A percentile compares a stretch with the other conserved stretches of the same genome.
Conservation (phyloP, 2,888 invertebrate species). For the Vesta saturnalis region DNA sequence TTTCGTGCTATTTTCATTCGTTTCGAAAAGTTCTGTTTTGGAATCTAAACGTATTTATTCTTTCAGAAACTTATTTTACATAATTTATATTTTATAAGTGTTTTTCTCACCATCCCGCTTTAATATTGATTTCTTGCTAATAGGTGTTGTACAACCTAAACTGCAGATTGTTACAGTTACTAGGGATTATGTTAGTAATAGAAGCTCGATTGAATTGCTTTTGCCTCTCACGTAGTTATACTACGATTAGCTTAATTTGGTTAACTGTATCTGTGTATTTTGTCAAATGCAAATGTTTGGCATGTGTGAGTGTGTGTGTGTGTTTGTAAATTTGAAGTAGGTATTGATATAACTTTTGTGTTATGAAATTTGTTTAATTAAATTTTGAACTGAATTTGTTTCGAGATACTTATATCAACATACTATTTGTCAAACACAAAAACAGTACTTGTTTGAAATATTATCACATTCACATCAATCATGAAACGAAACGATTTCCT, state of each 20-base stretch:
- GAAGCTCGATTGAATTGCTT: conserved; percentile 18
- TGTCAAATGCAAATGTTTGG: too few species aligned
- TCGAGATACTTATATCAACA: conserved; percentile 36
- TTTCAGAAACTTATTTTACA: not conserved
- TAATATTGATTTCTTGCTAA: not conserved
- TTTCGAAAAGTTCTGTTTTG: not conserved
- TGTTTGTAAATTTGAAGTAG: not conserved
- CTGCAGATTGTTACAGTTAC: conserved; percentile 4
- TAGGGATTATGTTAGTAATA: conserved; percentile 21
- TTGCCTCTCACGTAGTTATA: conserved; percentile 6
- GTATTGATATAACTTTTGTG: too few species aligned
- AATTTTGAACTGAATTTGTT: conserved; percentile 25
- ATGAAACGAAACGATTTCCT: conserved; percentile 44
- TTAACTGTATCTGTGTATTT: too few species aligned
- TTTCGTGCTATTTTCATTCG: not conserved
- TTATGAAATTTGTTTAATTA: conserved; percentile 30
- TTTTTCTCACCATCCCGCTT: not conserved
- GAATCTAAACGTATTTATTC: not conserved
- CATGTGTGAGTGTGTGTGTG: too few species aligned
- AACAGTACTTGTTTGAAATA: conserved; percentile 37
- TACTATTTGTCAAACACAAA: conserved; percentile 34
- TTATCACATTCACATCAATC: conserved; percentile 44
- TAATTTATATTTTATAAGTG: not conserved
- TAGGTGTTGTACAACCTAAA: conserved; percentile 6
- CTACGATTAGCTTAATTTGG: conserved; percentile 22